phyloP scores from a whole-genome alignment of 2,888 invertebrate species.

The Chrysotoxum bicinctum region DNA sequence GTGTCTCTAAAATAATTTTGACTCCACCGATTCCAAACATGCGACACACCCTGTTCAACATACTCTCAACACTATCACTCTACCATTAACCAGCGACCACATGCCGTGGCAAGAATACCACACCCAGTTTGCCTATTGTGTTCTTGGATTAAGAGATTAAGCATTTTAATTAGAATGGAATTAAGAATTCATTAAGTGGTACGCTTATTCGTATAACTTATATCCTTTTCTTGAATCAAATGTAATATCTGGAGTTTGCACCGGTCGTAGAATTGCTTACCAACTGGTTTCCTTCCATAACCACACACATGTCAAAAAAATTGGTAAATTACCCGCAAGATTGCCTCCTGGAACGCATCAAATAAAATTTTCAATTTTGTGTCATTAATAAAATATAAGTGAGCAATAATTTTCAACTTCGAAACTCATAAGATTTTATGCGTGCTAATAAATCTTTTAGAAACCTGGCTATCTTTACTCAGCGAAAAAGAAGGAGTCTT shows the following conservation, averaged over 20 bases:
- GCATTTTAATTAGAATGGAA: conserved; percentile 68
- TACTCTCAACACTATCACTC: background rate
- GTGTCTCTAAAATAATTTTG: no score
- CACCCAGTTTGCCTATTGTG: background rate
- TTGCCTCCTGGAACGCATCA: conserved; percentile 60
- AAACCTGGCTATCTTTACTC: background rate
- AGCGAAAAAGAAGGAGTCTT: background rate
- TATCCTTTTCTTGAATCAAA: background rate
- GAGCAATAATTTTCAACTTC: conserved; percentile 69
- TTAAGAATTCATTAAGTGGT: conserved; percentile 65
- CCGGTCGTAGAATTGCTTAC: background rate
- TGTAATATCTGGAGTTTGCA: background rate
- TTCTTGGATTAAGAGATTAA: conserved; percentile 59
- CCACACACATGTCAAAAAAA: background rate
- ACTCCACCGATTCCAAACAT: background rate
- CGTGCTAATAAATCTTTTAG: conserved; percentile 53
- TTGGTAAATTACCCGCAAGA: conserved; percentile 33
- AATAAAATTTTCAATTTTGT: conserved; percentile 71
- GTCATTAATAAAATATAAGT: conserved; percentile 72
- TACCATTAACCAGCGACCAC: background rate
- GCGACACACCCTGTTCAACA: background rate
- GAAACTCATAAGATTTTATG: conserved; percentile 69
- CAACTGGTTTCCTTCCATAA: background rate
- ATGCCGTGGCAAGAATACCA: background rate
- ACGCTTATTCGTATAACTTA: background rate